Conservation (phyloP, 2,113 vertebrate genomes). For the Labeo rohita region DNA sequence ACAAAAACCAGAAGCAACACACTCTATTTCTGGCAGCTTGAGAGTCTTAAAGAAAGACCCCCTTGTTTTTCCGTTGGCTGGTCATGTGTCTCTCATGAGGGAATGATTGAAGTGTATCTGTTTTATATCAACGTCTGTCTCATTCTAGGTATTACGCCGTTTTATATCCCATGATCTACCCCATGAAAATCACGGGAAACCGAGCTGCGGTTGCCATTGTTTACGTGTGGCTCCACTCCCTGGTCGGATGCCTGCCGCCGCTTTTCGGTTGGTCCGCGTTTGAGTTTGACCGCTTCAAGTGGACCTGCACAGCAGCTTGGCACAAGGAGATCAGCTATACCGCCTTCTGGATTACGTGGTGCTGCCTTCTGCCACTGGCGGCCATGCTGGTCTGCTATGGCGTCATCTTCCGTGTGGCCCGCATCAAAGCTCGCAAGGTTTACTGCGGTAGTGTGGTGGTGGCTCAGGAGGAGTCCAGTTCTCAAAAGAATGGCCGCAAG, state of each 20-base stretch:
- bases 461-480: constrained; percentile 75
- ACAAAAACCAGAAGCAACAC: background rate
- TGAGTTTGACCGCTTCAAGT: constrained; percentile 96
- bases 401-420: constrained; percentile 94
- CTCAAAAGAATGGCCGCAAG: constrained; percentile 85
- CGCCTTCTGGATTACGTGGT: constrained; percentile 95
- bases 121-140: background rate
- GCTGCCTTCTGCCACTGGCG: constrained; percentile 83
- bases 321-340: constrained; percentile 88
- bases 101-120: background rate
- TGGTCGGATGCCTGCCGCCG: constrained; percentile 92
- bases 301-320: constrained; percentile 96
- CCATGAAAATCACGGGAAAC: constrained; percentile 98
- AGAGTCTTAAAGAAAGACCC: constrained; percentile 28
- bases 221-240: constrained; percentile 95
- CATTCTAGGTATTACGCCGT: constrained; percentile 93
- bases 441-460: constrained; percentile 88
- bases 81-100: constrained; percentile 25
- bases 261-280: constrained; percentile 95
- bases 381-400: constrained; percentile 93
- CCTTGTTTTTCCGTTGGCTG: constrained; percentile 23
- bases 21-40: constrained; percentile 11
- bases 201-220: constrained; percentile 87
- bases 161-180: constrained; percentile 97
- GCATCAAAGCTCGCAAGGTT: constrained; percentile 95